These are phyloP conservation scores for Pygoscelis antarcticus DNA, from an alignment of 2,113 vertebrate genomes.

Conservation along the genomic window DNA sequence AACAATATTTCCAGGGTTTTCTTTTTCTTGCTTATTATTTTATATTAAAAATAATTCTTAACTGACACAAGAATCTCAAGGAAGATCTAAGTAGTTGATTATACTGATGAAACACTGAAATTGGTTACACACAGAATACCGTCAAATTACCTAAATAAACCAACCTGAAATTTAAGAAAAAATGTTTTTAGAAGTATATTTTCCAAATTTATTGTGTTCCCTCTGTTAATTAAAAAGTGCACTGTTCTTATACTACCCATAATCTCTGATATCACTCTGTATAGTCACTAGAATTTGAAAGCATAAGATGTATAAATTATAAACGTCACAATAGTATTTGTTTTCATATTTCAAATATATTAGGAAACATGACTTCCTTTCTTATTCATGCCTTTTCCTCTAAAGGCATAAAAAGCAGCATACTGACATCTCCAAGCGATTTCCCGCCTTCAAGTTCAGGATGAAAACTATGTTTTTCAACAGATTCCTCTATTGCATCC, in stretches of 20 bases:
- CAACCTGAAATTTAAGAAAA: not conserved
- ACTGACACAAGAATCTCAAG: not conserved
- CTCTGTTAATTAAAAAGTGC: not conserved
- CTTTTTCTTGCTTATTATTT: not conserved
- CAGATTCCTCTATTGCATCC: not conserved
- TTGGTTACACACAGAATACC: not conserved
- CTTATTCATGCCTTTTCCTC: not conserved
- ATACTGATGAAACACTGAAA: not conserved
- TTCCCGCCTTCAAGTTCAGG: not conserved
- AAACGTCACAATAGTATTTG: not conserved
- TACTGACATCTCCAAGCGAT: not conserved
- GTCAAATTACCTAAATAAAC: not conserved
- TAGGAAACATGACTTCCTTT: not conserved
- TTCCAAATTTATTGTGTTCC: not conserved
- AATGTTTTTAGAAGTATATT: not conserved
- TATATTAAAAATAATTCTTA: not conserved
- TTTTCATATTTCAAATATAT: not conserved
- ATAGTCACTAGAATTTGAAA: not conserved
- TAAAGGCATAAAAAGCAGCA: not conserved
- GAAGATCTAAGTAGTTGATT: not conserved
- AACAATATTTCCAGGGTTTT: not conserved
- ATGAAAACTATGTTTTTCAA: not conserved
- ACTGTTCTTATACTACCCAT: not conserved
- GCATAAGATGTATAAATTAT: not conserved
- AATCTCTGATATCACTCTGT: not conserved